Percentiles rank a stretch among this genome's conserved stretches.
Conservation (phyloP, 2,888 invertebrate genomes). For the Harpalus rubripes region DNA sequence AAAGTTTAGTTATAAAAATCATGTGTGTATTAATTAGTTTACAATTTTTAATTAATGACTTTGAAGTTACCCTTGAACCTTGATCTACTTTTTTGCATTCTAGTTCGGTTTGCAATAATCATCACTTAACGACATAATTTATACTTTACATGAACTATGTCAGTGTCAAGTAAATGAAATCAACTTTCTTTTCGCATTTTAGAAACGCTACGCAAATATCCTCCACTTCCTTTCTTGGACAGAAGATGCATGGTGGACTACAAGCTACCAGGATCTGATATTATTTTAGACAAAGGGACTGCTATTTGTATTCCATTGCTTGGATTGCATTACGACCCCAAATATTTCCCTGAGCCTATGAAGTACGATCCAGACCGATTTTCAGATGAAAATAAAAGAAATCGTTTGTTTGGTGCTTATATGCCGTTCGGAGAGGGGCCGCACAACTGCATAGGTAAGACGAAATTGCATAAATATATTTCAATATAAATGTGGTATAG, state of each 20-base stretch:
- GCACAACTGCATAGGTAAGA: conserved; percentile 75
- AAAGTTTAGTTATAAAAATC: too few species aligned
- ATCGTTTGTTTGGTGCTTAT: conserved; percentile 71
- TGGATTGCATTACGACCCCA: conserved; percentile 74
- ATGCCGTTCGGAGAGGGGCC: conserved; percentile 76
- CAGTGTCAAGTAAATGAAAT: too few species aligned
- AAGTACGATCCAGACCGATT: conserved; percentile 77
- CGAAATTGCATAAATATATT: too few species aligned
- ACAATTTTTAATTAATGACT: too few species aligned
- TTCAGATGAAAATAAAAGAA: conserved; percentile 73
- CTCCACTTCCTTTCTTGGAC: conserved; percentile 74
- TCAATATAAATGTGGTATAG: too few species aligned
- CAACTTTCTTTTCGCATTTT: conserved; percentile 69
- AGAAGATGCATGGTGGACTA: conserved; percentile 73
- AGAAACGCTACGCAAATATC: conserved; percentile 77
- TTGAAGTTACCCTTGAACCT: too few species aligned
- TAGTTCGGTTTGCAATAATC: too few species aligned
- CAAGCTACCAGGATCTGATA: conserved; percentile 74
- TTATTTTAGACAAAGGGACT: conserved; percentile 75
- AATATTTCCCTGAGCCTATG: conserved; percentile 76
- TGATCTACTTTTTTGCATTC: too few species aligned
- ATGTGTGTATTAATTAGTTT: too few species aligned
- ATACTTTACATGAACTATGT: too few species aligned
- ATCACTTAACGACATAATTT: too few species aligned
- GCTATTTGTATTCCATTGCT: conserved; percentile 75